Base-by-base conservation (phyloP, 2,113 vertebrate genomes). In the Falco punctatus region DNA sequence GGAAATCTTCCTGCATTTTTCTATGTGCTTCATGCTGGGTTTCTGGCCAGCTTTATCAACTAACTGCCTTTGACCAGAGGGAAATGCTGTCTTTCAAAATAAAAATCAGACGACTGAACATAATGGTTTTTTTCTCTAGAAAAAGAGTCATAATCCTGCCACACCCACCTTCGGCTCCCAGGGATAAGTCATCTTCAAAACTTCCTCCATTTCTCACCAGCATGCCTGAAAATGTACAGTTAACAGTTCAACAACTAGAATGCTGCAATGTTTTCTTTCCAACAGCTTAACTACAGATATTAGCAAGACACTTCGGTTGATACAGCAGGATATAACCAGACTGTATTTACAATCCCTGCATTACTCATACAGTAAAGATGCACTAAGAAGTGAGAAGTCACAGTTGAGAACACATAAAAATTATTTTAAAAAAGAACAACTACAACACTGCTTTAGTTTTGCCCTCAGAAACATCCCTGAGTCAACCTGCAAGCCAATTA, bases 131-230 rank as follows among this genome's bases (percentile, higher is more conserved):
- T 91, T 79, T 85, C 71, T 20, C 28, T 72, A 82, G 40, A 84
- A 81, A 86, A 61, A 24, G 55, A 94, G 90, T 88, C 88, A 62
- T 83, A 91, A 72, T 80, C 77, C 81, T 88, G 90, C n/a, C 77
- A 94, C 87, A 96, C 98, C 97, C 96, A 99, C 99, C 99, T 99
- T 99, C 99, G 8, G 99, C 99, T 98, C 99, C 99, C 97, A 99
- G 97, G 58, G 99, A 99, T 96, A 99, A 98, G 98, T 99, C 99
- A 99, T 99, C 99, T 98, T 99, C 99, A 98, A 99, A 99, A 98
- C 99, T 99, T 98, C 99, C 99, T 97, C 99, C 99, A 97, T 99
- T 99, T 98, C 96, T 99, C 94, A 97, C 87, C 95, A 98, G 95
- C 64, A 95, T 98, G 97, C 99, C 99, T 99, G 97, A 97, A 98